These are phyloP conservation scores for Pristis pectinata DNA, from an alignment of 2,797 vertebrate genomes.

Conservation along the genomic window DNA sequence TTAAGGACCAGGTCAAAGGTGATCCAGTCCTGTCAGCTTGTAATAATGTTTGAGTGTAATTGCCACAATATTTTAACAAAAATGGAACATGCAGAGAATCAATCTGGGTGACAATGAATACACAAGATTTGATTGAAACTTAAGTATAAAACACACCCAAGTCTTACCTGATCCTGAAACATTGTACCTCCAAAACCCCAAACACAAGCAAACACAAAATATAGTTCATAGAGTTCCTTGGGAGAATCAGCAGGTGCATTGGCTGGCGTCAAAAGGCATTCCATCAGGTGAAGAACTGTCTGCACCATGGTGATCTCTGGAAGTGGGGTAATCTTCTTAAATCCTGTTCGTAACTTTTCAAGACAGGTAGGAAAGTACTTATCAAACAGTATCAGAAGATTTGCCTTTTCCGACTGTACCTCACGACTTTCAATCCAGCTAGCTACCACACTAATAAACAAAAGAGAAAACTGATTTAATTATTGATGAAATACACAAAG, in stretches of 20 bases:
- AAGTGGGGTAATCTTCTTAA: slow-evolving; percentile 29
- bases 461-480: not conserved
- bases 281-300: slow-evolving; percentile 27
- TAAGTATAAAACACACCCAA: not conserved
- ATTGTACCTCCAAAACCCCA: slow-evolving; percentile 59
- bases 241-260: slow-evolving; percentile 52
- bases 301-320: slow-evolving; percentile 35
- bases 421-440: slow-evolving; percentile 44
- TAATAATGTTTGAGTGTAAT: not conserved
- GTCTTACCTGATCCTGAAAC: slow-evolving; percentile 62
- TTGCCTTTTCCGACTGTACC: slow-evolving; percentile 57
- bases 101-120: not conserved
- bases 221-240: slow-evolving; percentile 60
- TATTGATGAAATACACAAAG: not conserved
- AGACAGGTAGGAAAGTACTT: slow-evolving; percentile 61
- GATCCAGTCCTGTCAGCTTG: not conserved
- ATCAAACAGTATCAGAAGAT: slow-evolving; percentile 58
- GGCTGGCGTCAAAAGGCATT: slow-evolving; percentile 52
- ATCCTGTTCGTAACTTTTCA: slow-evolving; percentile 51
- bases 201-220: slow-evolving; percentile 56
- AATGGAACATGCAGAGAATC: not conserved
- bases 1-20: no score
- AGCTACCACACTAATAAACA: slow-evolving; percentile 17
- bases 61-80: not conserved
- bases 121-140: not conserved